Conservation (phyloP, 37 sponge, comb jelly and placozoan species). For the Hexactinellida sp. region DNA sequence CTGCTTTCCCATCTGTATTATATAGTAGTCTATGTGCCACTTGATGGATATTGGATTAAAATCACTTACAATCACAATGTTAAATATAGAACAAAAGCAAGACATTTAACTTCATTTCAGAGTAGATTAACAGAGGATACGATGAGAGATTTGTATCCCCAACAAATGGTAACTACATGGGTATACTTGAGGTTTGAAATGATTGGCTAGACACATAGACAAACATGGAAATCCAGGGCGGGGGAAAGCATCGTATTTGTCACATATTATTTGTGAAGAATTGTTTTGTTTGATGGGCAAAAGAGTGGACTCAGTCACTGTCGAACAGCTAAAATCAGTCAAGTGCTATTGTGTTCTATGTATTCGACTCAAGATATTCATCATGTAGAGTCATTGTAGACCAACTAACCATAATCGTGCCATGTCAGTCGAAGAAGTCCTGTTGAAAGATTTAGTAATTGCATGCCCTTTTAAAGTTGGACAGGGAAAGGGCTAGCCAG, state of each 20-base stretch:
- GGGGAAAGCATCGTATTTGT: not conserved
- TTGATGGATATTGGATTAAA: too few relatives aligned
- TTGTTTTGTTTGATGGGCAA: not conserved
- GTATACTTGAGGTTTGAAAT: not conserved
- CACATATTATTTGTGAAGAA: not conserved
- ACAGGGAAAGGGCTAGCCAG: not conserved
- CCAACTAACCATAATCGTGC: not conserved
- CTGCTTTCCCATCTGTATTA: too few relatives aligned
- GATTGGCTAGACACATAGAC: not conserved
- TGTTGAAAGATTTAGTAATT: not conserved
- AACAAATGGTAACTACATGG: not conserved
- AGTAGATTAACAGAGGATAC: too few relatives aligned
- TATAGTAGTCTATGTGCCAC: too few relatives aligned
- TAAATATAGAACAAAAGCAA: too few relatives aligned
- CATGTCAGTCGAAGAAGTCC: not conserved
- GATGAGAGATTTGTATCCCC: not conserved
- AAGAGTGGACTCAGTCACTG: not conserved
- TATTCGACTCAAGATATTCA: not conserved
- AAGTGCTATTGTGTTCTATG: not conserved
- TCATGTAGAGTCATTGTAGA: too few relatives aligned
- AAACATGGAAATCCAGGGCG: not conserved
- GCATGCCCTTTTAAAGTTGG: not conserved
- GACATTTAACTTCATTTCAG: too few relatives aligned
- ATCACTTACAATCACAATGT: too few relatives aligned
- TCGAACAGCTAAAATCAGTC: not conserved